phyloP scores from a whole-genome alignment of 2,797 vertebrate genomes.

The Onychomys arenicola region DNA sequence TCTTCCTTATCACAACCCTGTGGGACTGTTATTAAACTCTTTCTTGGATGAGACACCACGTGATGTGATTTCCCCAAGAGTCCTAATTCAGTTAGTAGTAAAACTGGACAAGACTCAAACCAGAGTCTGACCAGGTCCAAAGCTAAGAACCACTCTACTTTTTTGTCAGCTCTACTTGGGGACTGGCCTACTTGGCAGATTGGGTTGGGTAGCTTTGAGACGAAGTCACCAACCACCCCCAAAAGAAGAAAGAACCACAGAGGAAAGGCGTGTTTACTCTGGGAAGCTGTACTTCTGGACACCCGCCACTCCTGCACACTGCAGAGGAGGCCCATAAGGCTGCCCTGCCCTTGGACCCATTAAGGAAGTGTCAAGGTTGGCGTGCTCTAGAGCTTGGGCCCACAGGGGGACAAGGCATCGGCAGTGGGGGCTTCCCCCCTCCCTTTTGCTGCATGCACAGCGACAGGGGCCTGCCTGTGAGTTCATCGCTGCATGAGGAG shows the following conservation, averaged over 20 bases:
- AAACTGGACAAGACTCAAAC: conserved; percentile 11
- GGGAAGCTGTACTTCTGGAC: background rate
- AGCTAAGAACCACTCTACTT: background rate
- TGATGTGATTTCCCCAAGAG: background rate
- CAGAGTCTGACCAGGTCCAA: background rate
- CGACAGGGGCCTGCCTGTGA: background rate
- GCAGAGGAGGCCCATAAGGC: background rate
- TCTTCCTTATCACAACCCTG: background rate
- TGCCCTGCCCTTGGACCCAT: background rate
- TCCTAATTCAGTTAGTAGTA: background rate
- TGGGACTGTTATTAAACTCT: background rate
- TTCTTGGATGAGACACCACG: conserved; percentile 10
- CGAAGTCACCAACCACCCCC: background rate
- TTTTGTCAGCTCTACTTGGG: background rate
- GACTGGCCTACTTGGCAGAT: background rate
- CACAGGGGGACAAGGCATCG: background rate
- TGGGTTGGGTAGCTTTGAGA: background rate
- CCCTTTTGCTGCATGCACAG: background rate
- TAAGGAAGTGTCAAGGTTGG: background rate
- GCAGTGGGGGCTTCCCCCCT: background rate
- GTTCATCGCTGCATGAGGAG: background rate
- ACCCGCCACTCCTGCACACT: background rate
- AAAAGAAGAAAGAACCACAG: background rate
- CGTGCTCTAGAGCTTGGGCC: background rate
- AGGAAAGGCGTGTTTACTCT: background rate